phyloP scores from a whole-genome alignment of 92 coral and sea anemone genomes.

The Plumapathes pennacea region DNA sequence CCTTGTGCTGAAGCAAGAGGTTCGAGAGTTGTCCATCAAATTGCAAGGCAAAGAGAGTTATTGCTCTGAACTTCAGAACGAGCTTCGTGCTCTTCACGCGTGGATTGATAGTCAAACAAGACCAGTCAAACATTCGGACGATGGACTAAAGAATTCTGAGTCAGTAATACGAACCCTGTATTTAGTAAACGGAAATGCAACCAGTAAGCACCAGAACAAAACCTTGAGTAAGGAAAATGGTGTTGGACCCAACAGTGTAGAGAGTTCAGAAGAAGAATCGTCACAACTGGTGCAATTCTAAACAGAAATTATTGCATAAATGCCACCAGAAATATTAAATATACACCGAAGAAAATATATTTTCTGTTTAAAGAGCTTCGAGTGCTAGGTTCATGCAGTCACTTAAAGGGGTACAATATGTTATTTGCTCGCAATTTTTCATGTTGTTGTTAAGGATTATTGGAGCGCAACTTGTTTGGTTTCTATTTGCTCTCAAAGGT shows the following conservation, averaged over 20 bases:
- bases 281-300: too few species aligned
- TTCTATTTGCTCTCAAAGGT: too few species aligned
- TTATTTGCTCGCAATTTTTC: too few species aligned
- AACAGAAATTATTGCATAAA: too few species aligned
- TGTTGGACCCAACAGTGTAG: slow-evolving; percentile 13
- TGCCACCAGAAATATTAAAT: too few species aligned
- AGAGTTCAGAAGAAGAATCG: slow-evolving; percentile 67
- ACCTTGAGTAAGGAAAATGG: slow-evolving; percentile 51
- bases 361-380: too few species aligned
- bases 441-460: too few species aligned
- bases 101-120: slow-evolving; percentile 74
- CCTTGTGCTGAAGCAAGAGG: slow-evolving; percentile 84
- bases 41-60: slow-evolving; percentile 86
- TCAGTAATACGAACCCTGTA: slow-evolving; percentile 70
- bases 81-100: slow-evolving; percentile 63
- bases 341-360: too few species aligned
- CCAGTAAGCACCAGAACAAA: slow-evolving; percentile 18
- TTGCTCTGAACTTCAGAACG: slow-evolving; percentile 79
- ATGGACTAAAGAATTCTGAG: slow-evolving; percentile 45
- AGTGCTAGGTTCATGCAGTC: too few species aligned
- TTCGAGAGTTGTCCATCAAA: slow-evolving; percentile 76
- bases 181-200: slow-evolving; percentile 58
- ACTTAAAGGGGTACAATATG: too few species aligned
- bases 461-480: too few species aligned
- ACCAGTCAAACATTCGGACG: slow-evolving; percentile 44